Conservation (phyloP, 2,888 invertebrate genomes). For the Odiellus spinosus region DNA sequence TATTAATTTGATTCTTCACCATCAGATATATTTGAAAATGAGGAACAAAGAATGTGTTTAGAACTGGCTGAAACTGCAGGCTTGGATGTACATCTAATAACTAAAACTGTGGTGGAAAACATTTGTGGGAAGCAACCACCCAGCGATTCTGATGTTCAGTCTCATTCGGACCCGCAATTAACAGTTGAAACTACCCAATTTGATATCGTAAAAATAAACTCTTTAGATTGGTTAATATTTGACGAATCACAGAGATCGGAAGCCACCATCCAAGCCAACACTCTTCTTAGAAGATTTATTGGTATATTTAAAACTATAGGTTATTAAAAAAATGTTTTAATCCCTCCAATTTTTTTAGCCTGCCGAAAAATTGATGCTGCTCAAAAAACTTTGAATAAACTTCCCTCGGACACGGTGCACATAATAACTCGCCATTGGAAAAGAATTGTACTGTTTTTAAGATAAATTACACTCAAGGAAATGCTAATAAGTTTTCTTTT, state of each 20-base stretch:
- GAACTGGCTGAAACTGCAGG: conserved; percentile 44
- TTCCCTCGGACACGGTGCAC: conserved; percentile 48
- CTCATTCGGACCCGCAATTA: no score
- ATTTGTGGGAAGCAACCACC: conserved; percentile 32
- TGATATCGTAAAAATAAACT: conserved; percentile 54
- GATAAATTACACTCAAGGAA: conserved; percentile 1
- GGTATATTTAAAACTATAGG: conserved; percentile 21
- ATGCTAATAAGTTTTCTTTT: not conserved
- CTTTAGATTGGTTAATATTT: conserved; percentile 74
- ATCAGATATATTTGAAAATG: conserved; percentile 27
- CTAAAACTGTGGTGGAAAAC: conserved; percentile 66
- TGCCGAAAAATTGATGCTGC: conserved; percentile 68
- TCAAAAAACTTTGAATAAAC: conserved; percentile 52
- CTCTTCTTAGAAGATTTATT: conserved; percentile 67
- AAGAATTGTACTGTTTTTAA: conserved; percentile 28
- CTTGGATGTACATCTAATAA: conserved; percentile 66
- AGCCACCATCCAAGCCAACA: conserved; percentile 71
- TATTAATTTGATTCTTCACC: not conserved
- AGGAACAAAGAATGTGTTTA: conserved; percentile 28
- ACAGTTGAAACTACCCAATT: conserved; percentile 24
- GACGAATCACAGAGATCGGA: conserved; percentile 60
- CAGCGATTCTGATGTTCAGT: conserved; percentile 9
- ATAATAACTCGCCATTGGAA: conserved; percentile 36
- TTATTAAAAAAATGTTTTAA: conserved; percentile 1
- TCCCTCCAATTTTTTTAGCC: conserved; percentile 32